Percentiles rank a stretch among this genome's conserved stretches.
Evolutionary conservation across 1,140 invertebrate species (phyloP).

Genomic region (Leptopilina clavipes): DNA sequence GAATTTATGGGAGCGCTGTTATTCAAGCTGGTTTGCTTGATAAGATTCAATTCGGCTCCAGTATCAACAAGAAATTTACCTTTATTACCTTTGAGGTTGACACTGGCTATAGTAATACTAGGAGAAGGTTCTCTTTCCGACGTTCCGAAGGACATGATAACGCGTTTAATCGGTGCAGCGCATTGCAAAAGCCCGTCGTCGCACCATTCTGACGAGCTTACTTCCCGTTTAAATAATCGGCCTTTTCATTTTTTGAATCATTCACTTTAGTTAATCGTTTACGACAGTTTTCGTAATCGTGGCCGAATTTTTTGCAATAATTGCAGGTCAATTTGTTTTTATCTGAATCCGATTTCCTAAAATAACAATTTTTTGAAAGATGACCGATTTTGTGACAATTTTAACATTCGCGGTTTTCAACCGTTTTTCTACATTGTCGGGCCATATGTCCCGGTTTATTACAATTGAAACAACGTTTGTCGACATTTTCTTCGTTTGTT

Average conservation of each 20-base stretch:
- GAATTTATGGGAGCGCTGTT: not conserved
- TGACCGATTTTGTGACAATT: too few species aligned
- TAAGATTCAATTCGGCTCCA: not conserved
- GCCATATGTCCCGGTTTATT: too few species aligned
- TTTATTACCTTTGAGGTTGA: not conserved
- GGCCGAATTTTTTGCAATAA: not conserved
- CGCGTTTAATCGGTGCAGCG: not conserved
- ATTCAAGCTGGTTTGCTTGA: not conserved
- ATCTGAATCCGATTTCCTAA: too few species aligned
- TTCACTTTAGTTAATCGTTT: not conserved
- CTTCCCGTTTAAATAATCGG: not conserved
- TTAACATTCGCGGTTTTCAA: too few species aligned
- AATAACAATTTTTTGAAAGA: too few species aligned
- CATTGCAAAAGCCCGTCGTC: not conserved
- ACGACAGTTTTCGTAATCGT: not conserved
- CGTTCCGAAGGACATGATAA: too few species aligned
- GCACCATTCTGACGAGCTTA: not conserved
- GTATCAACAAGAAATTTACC: not conserved
- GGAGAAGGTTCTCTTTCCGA: not conserved
- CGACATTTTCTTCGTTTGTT: too few species aligned
- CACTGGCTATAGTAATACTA: not conserved
- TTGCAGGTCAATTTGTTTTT: not conserved
- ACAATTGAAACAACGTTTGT: too few species aligned
- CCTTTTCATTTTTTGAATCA: not conserved
- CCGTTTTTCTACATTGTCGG: too few species aligned